Base-by-base conservation (phyloP, 1,140 invertebrate genomes). In the Macrocentrus cingulum region DNA sequence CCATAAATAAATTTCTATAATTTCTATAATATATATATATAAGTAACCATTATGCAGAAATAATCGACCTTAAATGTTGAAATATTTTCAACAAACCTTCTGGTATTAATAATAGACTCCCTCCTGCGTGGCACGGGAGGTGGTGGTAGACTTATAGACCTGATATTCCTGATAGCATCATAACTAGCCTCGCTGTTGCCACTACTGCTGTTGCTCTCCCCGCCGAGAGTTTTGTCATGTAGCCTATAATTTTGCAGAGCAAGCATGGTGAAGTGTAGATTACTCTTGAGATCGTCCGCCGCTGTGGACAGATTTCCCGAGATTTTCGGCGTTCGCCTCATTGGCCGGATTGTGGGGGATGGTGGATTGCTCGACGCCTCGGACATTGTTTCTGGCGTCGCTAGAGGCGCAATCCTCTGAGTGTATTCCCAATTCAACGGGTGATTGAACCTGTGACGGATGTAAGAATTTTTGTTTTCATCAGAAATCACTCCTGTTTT, bases 311-410 rank as follows among this genome's bases (percentile, higher is more conserved):
- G 73, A 70, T 84, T 86, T 60, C 84, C 84, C 19, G 79, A 80
- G 48, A 87, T 87, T 67, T 87, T 87, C 1, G 85, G 85, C 1
- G 86, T 87, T 48, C 86, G 75, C 48, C 85, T 71, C 82, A 88
- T 84, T 34, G 75, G 75, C 16, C 76, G 66, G 0, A 68, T 70
- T 13, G 67, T 66, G 22, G 74, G 76, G 5, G 77, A 78, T 6
- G 76, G 75, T 25, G 76, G 74, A 54, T 66, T 85, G 63, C 85
- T 87, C 0, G 90, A 92, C 3, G 89, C 84, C 72, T 93, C 90
- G 0, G 90, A 92, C 1, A 93, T 71, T 1, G 89, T 92, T 72
- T 95, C 91, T 1, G 92, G 91, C 20, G 90, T 91, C 1, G 92
- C 92, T 16, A 95, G 69, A 0, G 92, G 91, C 0, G 91, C 91